Evolutionary conservation across 2,797 vertebrate species (phyloP), one percentile per base, ranked within the genome.

Genomic region (Xenops minutus): DNA sequence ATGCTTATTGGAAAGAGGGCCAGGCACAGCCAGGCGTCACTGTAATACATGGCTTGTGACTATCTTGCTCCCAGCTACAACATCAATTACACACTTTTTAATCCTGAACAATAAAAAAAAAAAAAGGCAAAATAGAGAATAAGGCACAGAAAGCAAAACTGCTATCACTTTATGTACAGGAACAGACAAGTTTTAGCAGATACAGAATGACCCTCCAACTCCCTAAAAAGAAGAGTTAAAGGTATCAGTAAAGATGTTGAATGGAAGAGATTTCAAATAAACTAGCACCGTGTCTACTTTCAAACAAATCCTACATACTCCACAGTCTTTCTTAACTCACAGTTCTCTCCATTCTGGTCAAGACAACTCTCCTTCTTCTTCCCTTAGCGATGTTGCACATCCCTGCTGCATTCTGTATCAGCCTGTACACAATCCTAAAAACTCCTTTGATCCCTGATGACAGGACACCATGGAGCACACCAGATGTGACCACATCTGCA

Each of bases 321-420:
- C 24, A 58, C 63, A 46, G 22, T 26, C 43, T 27, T 36, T 68
- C 66, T 71, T 30, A 68, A 48, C 71, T 66, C 34, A 5, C 18
- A 22, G n/a, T 90, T 55, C n/a, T 74, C 39, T 52, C 39, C 36
- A 64, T 26, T 6, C 37, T 39, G 34, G 14, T 55, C 54, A 32
- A 64, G 54, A 14, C 12, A 0, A 73, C 34, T 4, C 23, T 66
- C 34, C 29, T 34, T 77, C 34, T 36, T 41, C 51, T 48, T 37
- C 58, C 23, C 44, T 29, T 9, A 44, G 44, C 0, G 0, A 54
- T 34, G 72, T 41, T 67, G 30, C 58, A 30, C 0, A 2, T 2
- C 22, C 24, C 41, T n/a, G 9, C 58, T 44, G 23, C 4, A 1
- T 43, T 75, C 73, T 34, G 17, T 23, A 7, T 58, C 64, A 17